phyloP scores from a whole-genome alignment of 2,888 invertebrate genomes.

The Amblyjoppa proteus region DNA sequence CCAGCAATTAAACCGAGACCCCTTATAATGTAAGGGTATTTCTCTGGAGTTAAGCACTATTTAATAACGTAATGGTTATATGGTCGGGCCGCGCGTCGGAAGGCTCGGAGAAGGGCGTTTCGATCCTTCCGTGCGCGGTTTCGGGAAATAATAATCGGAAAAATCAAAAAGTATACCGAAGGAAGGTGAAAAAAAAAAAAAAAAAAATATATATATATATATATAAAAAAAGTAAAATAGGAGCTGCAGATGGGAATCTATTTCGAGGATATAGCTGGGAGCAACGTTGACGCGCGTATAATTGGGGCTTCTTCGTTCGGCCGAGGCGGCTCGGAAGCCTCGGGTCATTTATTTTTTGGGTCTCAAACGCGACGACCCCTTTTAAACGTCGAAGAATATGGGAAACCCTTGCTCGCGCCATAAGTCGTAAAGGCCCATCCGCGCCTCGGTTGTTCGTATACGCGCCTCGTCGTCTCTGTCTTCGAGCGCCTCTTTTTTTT shows the following conservation, averaged over 20 bases:
- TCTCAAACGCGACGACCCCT: conserved; percentile 66
- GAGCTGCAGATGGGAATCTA: conserved; percentile 70
- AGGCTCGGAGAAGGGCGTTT: conserved; percentile 37
- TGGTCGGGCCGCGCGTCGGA: conserved; percentile 76
- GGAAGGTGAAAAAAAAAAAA: conserved; percentile 60
- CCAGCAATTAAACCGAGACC: conserved; percentile 63
- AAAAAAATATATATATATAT: conserved; percentile 56
- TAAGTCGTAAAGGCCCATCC: conserved; percentile 63
- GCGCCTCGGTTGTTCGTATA: conserved; percentile 40
- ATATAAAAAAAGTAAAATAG: conserved; percentile 34
- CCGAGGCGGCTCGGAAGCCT: conserved; percentile 67
- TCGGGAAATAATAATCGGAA: conserved; percentile 15
- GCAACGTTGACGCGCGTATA: conserved; percentile 76
- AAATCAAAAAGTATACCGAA: conserved; percentile 12
- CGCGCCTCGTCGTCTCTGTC: conserved; percentile 29
- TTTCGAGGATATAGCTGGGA: conserved; percentile 76
- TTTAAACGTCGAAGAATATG: conserved; percentile 74
- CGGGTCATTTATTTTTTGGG: conserved; percentile 64
- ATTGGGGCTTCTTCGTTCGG: conserved; percentile 76
- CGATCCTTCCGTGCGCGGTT: conserved; percentile 15
- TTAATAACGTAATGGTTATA: conserved; percentile 85
- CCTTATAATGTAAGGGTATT: conserved; percentile 43
- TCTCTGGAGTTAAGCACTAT: conserved; percentile 80
- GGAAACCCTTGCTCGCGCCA: conserved; percentile 49
- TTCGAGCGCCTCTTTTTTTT: conserved; percentile 37